Evolutionary conservation across 2,888 invertebrate genomes (phyloP).

Genomic region (Spatulosminthurus flaviceps): DNA sequence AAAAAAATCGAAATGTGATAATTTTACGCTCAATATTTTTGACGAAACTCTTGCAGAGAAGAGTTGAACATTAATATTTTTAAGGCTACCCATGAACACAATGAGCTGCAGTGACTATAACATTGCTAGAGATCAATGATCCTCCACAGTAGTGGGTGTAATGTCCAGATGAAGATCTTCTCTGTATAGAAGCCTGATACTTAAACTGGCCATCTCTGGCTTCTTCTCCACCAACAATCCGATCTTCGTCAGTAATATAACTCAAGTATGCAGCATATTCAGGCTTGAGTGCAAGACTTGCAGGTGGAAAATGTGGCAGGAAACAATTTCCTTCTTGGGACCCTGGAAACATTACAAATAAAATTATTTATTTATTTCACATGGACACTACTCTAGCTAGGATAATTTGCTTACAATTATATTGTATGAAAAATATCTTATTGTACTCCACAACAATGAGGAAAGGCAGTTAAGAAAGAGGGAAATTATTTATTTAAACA

Average conservation of each 20-base stretch:
- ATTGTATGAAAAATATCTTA: no score
- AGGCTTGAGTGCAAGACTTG: conserved; percentile 1
- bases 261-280: conserved; percentile 23
- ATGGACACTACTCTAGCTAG: no score
- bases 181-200: conserved; percentile 63
- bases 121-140: conserved; percentile 42
- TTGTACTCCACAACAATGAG: no score
- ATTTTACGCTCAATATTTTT: no score
- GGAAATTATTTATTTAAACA: not conserved
- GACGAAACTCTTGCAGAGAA: no score
- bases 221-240: conserved; percentile 64
- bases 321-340: not conserved
- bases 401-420: no score
- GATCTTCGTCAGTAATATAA: conserved; percentile 31
- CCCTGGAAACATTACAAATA: not conserved
- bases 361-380: not conserved
- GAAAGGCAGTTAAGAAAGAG: no score
- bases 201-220: conserved; percentile 64
- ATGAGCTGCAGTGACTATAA: conserved; percentile 56
- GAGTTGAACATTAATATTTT: no score
- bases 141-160: conserved; percentile 55
- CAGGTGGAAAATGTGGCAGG: conserved; percentile 37
- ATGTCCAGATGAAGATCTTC: conserved; percentile 19
- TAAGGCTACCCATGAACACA: conserved; percentile 54
- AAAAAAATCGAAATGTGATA: no score